phyloP scores from a whole-genome alignment of 2,113 vertebrate species.

The Abramis brama region DNA sequence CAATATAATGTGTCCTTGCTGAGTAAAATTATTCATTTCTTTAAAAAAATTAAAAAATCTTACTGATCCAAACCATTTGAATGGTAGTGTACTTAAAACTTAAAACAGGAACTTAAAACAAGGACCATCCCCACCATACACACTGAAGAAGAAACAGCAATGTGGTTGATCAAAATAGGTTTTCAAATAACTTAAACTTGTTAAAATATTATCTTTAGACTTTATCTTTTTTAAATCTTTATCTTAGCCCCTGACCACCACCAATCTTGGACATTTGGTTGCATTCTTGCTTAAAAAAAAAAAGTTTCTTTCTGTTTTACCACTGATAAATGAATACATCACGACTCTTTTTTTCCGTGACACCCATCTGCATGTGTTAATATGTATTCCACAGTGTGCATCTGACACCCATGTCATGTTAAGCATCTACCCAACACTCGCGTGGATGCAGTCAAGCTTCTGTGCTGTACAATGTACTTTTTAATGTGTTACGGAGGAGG shows the following conservation, averaged over 20 bases:
- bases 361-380: slow-evolving; percentile 1
- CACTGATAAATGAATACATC: not conserved
- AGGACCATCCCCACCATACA: not conserved
- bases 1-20: not conserved
- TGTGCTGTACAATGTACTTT: slow-evolving; percentile 8
- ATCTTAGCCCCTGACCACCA: not conserved
- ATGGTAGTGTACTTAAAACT: too few species aligned
- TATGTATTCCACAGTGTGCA: not conserved
- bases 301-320: not conserved
- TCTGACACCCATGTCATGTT: slow-evolving; percentile 14
- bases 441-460: not conserved
- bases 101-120: too few species aligned
- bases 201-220: not conserved
- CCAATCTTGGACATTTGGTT: not conserved
- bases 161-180: not conserved
- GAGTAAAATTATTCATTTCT: not conserved
- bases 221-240: too few species aligned
- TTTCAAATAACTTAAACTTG: not conserved
- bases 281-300: not conserved
- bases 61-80: too few species aligned
- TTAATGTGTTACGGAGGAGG: slow-evolving; percentile 23
- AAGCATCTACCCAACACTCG: not conserved
- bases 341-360: not conserved
- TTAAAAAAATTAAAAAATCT: too few species aligned
- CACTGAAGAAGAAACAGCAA: not conserved